Conservation (phyloP, 2,888 invertebrate species). For the Pyrrhia umbra region DNA sequence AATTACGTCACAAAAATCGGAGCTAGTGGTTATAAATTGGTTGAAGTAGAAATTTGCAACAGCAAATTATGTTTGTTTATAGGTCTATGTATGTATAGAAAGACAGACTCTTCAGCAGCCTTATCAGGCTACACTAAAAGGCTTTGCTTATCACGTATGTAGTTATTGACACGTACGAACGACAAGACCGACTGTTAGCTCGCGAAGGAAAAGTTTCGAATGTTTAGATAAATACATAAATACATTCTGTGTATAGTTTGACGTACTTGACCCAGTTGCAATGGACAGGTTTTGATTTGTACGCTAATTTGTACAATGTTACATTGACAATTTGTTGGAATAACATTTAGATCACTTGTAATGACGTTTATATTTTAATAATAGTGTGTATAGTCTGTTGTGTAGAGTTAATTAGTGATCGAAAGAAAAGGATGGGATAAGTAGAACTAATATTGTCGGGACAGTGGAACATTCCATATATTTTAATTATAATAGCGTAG, state of each 20-base stretch:
- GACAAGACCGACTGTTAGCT: constrained; percentile 19
- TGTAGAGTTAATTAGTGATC: neutral
- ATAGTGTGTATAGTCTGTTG: neutral
- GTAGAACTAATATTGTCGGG: neutral
- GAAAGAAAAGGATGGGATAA: neutral
- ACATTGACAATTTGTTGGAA: constrained; percentile 27
- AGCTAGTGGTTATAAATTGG: neutral
- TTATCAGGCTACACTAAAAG: constrained; percentile 68
- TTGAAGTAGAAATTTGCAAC: constrained; percentile 6
- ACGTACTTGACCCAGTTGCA: constrained; percentile 58
- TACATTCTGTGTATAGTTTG: constrained; percentile 4
- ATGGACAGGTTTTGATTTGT: constrained; percentile 45
- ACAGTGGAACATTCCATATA: neutral
- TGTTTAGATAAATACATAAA: constrained; percentile 33
- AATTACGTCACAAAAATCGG: neutral
- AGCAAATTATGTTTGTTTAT: constrained; percentile 2
- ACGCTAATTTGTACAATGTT: constrained; percentile 40
- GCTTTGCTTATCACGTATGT: constrained; percentile 66
- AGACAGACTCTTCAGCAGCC: constrained; percentile 38
- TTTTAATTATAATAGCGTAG: too few relatives aligned
- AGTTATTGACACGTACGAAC: constrained; percentile 50
- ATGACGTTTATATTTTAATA: constrained; percentile 10
- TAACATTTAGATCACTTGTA: constrained; percentile 25
- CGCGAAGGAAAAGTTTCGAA: constrained; percentile 38
- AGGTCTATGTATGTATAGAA: neutral